Conservation (phyloP, 2,888 invertebrate species). For the Callimorpha dominula region DNA sequence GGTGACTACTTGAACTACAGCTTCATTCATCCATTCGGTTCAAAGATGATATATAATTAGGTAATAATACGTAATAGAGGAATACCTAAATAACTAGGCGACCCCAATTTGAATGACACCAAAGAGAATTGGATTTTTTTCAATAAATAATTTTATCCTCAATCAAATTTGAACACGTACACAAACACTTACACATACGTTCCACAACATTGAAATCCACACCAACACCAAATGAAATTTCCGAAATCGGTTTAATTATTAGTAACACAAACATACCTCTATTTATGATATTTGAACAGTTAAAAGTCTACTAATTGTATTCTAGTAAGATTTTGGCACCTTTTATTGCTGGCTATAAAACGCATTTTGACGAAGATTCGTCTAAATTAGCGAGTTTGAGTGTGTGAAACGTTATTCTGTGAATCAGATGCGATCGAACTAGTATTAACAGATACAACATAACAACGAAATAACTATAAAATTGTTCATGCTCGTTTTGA, state of each 20-base stretch:
- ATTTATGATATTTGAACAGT: slow-evolving; percentile 52
- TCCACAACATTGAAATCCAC: background rate
- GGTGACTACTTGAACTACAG: background rate
- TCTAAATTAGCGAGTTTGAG: slow-evolving; percentile 50
- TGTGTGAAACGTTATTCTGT: slow-evolving; percentile 51
- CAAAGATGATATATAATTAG: background rate
- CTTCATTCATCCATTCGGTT: background rate
- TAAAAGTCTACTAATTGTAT: slow-evolving; percentile 51
- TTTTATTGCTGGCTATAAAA: slow-evolving; percentile 50
- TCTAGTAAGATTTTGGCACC: slow-evolving; percentile 53
- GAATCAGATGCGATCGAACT: slow-evolving; percentile 43
- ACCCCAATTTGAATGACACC: slow-evolving; percentile 2
- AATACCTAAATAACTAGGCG: background rate
- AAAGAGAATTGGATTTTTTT: background rate
- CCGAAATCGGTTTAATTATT: slow-evolving; percentile 28
- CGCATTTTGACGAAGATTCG: slow-evolving; percentile 50
- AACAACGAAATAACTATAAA: slow-evolving; percentile 23
- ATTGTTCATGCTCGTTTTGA: slow-evolving; percentile 25
- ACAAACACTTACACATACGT: background rate
- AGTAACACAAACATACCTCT: slow-evolving; percentile 38
- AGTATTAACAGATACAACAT: slow-evolving; percentile 31
- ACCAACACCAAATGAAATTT: slow-evolving; percentile 7
- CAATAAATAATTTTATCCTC: background rate
- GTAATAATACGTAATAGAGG: background rate
- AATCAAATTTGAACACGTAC: slow-evolving; percentile 3